Conservation (phyloP, 1,140 invertebrate species). For the Plodia interpunctella region DNA sequence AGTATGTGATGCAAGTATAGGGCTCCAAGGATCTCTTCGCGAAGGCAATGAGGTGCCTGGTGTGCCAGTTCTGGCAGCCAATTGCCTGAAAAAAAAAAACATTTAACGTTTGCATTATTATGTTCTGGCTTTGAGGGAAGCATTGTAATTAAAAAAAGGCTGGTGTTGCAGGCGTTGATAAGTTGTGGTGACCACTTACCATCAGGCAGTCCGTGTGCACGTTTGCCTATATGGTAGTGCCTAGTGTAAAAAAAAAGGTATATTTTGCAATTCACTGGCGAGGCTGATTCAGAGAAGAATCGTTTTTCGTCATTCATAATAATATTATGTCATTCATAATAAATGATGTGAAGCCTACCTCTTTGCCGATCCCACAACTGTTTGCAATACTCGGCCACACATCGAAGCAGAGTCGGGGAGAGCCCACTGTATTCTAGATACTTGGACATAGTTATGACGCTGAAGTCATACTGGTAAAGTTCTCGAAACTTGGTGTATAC, state of each 20-base stretch:
- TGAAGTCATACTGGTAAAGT: slow-evolving; percentile 47
- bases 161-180: no score
- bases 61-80: slow-evolving; percentile 54
- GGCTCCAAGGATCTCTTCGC: slow-evolving; percentile 44
- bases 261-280: no score
- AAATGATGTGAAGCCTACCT: slow-evolving; percentile 26
- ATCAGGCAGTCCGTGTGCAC: no score
- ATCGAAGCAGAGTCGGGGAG: slow-evolving; percentile 34
- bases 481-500: slow-evolving; percentile 47
- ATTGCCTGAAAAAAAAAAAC: slow-evolving; percentile 40
- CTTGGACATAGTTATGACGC: slow-evolving; percentile 35
- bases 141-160: no score
- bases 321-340: no score
- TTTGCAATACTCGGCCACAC: slow-evolving; percentile 41
- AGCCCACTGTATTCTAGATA: slow-evolving; percentile 42
- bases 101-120: no score
- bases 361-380: slow-evolving; percentile 56
- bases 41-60: slow-evolving; percentile 45
- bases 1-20: slow-evolving; percentile 53
- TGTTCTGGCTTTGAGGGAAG: no score
- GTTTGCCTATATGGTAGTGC: no score
- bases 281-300: no score
- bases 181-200: no score
- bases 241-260: no score
- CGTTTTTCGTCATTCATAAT: no score